Conservation (phyloP, 2,797 vertebrate genomes). For the Craterocephalus amniculus region DNA sequence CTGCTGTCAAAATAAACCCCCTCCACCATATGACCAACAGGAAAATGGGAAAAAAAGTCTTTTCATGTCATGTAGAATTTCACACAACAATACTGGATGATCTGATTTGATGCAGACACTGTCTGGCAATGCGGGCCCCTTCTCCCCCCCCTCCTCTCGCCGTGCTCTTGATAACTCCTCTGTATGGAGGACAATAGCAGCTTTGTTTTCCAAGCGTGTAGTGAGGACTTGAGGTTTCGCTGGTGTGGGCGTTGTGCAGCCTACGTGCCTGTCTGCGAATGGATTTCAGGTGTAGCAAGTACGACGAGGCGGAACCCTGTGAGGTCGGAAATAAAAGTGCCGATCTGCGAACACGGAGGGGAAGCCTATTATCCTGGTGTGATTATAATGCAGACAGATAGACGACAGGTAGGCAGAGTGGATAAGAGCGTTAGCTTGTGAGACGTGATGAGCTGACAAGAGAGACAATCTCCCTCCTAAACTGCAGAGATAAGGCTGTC, state of each 20-base stretch:
- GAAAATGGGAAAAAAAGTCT: slow-evolving; percentile 59
- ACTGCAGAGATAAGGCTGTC: slow-evolving; percentile 76
- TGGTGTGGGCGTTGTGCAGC: slow-evolving; percentile 53
- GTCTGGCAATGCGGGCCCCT: slow-evolving; percentile 64
- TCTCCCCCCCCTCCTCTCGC: slow-evolving; percentile 47
- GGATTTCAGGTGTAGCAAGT: slow-evolving; percentile 62
- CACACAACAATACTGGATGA: slow-evolving; percentile 81
- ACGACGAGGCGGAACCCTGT: slow-evolving; percentile 46
- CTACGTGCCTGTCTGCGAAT: slow-evolving; percentile 56
- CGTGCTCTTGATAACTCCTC: slow-evolving; percentile 77
- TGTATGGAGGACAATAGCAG: slow-evolving; percentile 73
- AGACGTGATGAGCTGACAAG: slow-evolving; percentile 77
- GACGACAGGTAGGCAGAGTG: slow-evolving; percentile 79
- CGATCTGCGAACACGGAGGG: slow-evolving; percentile 63
- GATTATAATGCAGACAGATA: slow-evolving; percentile 81
- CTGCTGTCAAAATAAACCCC: slow-evolving; percentile 59
- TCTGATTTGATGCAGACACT: slow-evolving; percentile 79
- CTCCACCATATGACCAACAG: slow-evolving; percentile 35
- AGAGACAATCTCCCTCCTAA: slow-evolving; percentile 77
- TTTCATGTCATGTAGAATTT: slow-evolving; percentile 85
- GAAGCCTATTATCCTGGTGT: slow-evolving; percentile 72
- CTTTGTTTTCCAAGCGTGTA: slow-evolving; percentile 71
- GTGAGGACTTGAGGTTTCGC: slow-evolving; percentile 58
- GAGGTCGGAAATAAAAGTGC: slow-evolving; percentile 69
- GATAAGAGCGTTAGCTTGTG: slow-evolving; percentile 74